Percentiles rank a stretch among this genome's conserved stretches.
These are phyloP conservation scores for Aspidoscelis tigris DNA, from an alignment of 2,113 vertebrate genomes.

Conservation along the genomic window DNA sequence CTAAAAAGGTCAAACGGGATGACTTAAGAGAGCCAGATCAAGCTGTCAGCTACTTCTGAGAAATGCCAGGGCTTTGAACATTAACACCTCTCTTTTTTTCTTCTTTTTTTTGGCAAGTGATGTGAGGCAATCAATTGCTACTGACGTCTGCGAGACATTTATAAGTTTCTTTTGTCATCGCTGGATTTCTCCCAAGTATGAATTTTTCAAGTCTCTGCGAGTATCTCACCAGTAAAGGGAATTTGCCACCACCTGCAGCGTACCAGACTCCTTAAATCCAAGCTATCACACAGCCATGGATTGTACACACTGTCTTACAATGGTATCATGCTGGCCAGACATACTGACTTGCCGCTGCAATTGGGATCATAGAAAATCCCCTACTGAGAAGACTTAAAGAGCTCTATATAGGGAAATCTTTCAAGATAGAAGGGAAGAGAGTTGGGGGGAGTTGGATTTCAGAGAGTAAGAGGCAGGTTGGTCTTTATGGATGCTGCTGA, in stretches of 20 bases:
- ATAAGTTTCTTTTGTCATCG: slow-evolving; percentile 36
- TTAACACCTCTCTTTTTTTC: not conserved
- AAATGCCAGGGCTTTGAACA: slow-evolving; percentile 31
- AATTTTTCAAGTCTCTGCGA: not conserved
- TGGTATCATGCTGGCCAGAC: slow-evolving; percentile 32
- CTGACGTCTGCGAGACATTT: slow-evolving; percentile 10
- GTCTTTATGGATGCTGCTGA: not conserved
- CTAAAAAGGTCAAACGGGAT: slow-evolving; percentile 9
- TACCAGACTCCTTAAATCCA: slow-evolving; percentile 32
- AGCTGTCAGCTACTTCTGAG: not conserved
- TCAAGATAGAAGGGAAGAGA: slow-evolving; percentile 1
- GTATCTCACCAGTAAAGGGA: slow-evolving; percentile 33
- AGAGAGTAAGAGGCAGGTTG: not conserved
- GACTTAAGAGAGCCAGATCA: not conserved
- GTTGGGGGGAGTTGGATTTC: not conserved
- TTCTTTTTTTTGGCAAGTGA: not conserved
- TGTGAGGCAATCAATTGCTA: slow-evolving; percentile 16
- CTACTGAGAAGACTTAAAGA: slow-evolving; percentile 19
- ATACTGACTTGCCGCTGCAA: slow-evolving; percentile 22
- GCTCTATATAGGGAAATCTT: slow-evolving; percentile 8
- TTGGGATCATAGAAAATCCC: slow-evolving; percentile 21
- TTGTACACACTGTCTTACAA: slow-evolving; percentile 37
- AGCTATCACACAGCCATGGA: slow-evolving; percentile 33
- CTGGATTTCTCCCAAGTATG: slow-evolving; percentile 12
- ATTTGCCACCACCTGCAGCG: slow-evolving; percentile 41